Base-by-base conservation (phyloP, 2,888 invertebrate species). In the Erebia ligea region DNA sequence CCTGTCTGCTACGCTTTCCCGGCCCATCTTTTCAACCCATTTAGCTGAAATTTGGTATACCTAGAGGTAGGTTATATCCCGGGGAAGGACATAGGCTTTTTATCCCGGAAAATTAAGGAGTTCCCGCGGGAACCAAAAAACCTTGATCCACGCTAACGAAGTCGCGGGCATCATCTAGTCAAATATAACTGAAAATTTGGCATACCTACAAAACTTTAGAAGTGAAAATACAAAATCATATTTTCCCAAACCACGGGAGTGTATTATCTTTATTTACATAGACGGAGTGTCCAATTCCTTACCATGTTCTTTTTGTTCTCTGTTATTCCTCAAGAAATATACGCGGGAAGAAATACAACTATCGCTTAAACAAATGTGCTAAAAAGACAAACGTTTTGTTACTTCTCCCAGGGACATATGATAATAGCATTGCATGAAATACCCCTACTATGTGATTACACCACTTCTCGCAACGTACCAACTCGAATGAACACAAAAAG, bases 301-400 rank as follows among this genome's bases (percentile, higher is more conserved):
- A 81, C 74, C 75, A 79, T 80, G 73, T 76, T 77, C 75, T 77
- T 77, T 77, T 74, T 77, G 84, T 85, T 81, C 62, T 45, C 58
- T 67, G 67, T 58, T 45, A 45, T 67, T 80, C 76, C 81, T 78
- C 79, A 82, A 79, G 81, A 87, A 87, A 89, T 88, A 85, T 84
- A 85, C 82, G 84, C 84, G 84, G 85, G 86, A 84, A 87, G 87
- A 90, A 89, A 90, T 87, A 90, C 87, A 87, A 88, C 86, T 86
- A 89, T 87, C 86, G 82, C 82, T 89, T 86, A 88, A 86, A 92
- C 89, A 92, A 92, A 92, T 92, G 92, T 88, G 92, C 88, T 91
- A 92, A 92, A 92, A 92, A 92, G 92, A 92, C 91, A 89, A 92
- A 92, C 91, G 91, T 85, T 89, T 86, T 86, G 90, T 87, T 86